A percentile compares a stretch with the other conserved stretches of the same genome.
phyloP scores from a whole-genome alignment of 2,888 invertebrate genomes.

The Drosophila quinaria region DNA sequence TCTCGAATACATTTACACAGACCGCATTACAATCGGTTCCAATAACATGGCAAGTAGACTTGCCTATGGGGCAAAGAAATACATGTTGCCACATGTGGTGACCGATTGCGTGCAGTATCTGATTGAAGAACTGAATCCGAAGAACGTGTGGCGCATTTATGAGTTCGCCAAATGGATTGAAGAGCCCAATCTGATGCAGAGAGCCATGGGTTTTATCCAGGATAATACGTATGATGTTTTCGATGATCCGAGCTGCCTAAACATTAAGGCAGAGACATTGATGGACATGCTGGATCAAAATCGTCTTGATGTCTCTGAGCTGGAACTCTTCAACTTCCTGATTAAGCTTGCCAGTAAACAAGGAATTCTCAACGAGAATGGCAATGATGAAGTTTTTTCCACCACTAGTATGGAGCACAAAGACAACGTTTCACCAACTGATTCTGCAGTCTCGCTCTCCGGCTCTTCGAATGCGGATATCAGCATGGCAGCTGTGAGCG shows the following conservation, averaged over 20 bases:
- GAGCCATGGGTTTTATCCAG: constrained; percentile 92
- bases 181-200: constrained; percentile 92
- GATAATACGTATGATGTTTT: constrained; percentile 91
- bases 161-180: constrained; percentile 95
- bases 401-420: too few species aligned
- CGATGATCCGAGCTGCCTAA: constrained; percentile 91
- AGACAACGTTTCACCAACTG: too few species aligned
- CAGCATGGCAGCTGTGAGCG: too few species aligned
- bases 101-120: constrained; percentile 92
- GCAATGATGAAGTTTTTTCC: constrained; percentile 24
- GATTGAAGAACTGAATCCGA: constrained; percentile 89
- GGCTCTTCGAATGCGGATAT: too few species aligned
- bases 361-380: constrained; percentile 80
- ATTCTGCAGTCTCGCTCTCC: too few species aligned
- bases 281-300: constrained; percentile 91
- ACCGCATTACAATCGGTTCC: constrained; percentile 91
- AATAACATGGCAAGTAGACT: constrained; percentile 93
- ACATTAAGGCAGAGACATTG: constrained; percentile 91
- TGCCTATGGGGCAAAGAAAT: constrained; percentile 95
- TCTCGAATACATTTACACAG: constrained; percentile 94
- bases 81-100: constrained; percentile 93
- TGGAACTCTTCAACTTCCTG: constrained; percentile 91
- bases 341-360: constrained; percentile 89
- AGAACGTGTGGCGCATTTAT: constrained; percentile 93
- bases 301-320: constrained; percentile 90